These are phyloP conservation scores for Callipepla squamata DNA, from an alignment of 2,113 vertebrate genomes.

Conservation along the genomic window DNA sequence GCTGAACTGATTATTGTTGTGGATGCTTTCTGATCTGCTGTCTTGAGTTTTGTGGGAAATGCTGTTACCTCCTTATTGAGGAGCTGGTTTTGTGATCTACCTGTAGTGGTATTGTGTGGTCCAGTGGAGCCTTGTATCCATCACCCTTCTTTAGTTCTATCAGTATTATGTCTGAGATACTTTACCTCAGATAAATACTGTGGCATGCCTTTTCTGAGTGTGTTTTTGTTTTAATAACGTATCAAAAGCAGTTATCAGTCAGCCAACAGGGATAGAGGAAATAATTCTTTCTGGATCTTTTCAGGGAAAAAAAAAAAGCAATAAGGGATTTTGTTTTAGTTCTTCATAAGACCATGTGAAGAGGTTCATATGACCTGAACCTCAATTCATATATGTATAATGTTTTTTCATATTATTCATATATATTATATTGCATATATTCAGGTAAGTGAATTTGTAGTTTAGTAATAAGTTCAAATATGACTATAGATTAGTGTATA, in stretches of 20 bases:
- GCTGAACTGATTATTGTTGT: not conserved
- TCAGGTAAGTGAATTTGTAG: no score
- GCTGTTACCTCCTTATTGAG: not conserved
- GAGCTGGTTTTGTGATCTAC: not conserved
- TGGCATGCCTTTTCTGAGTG: not conserved
- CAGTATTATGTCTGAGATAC: no score
- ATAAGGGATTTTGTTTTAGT: not conserved
- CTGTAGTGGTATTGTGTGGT: not conserved
- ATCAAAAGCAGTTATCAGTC: not conserved
- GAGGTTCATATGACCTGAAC: not conserved
- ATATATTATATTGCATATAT: no score
- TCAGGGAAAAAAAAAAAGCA: not conserved
- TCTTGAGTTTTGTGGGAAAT: not conserved
- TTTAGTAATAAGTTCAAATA: no score
- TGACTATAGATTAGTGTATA: no score
- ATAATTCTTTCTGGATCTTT: not conserved
- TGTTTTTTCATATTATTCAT: no score
- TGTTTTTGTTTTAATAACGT: not conserved
- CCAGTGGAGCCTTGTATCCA: not conserved
- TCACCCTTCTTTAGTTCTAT: not conserved
- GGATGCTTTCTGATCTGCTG: not conserved
- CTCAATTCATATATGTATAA: not conserved
- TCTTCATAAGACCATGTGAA: not conserved
- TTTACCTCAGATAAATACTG: not conserved
- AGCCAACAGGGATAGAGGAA: not conserved